These are phyloP conservation scores for Drosophila oshimai DNA, from an alignment of 1,140 invertebrate genomes.

Conservation along the genomic window DNA sequence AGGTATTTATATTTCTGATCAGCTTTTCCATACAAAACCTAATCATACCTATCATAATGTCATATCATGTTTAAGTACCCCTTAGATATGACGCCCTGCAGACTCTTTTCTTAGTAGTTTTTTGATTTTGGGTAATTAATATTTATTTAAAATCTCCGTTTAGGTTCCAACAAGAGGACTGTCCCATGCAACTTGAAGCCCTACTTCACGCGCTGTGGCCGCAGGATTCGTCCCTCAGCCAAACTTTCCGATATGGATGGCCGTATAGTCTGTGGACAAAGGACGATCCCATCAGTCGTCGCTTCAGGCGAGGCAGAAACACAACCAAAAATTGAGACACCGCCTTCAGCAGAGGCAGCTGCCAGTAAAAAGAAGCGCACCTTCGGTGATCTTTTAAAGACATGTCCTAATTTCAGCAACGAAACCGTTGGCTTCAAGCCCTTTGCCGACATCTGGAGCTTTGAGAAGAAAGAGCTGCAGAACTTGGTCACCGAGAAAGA, in stretches of 20 bases:
- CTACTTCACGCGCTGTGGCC: slow-evolving; percentile 54
- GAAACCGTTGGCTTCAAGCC: slow-evolving; percentile 64
- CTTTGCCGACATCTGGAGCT: slow-evolving; percentile 71
- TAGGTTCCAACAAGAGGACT: slow-evolving; percentile 51
- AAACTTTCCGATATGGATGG: slow-evolving; percentile 66
- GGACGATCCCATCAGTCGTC: slow-evolving; percentile 10
- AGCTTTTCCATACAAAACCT: too few species aligned
- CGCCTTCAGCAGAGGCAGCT: neutral
- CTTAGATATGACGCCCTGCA: too few species aligned
- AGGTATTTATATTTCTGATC: too few species aligned
- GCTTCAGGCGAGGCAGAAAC: neutral
- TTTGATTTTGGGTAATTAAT: neutral
- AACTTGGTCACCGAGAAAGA: slow-evolving; percentile 28
- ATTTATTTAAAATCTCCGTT: neutral
- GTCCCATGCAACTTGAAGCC: slow-evolving; percentile 45
- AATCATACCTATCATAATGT: too few species aligned
- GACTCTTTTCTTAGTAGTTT: too few species aligned
- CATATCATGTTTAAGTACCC: too few species aligned
- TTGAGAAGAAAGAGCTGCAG: slow-evolving; percentile 51
- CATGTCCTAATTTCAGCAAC: slow-evolving; percentile 52
- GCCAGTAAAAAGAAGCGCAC: slow-evolving; percentile 9
- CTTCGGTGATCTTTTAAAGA: slow-evolving; percentile 52
- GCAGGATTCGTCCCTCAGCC: slow-evolving; percentile 64
- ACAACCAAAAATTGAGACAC: neutral
- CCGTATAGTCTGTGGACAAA: slow-evolving; percentile 46